Evolutionary conservation across 2,888 invertebrate genomes (phyloP).

Genomic region (Norana najaformis): DNA sequence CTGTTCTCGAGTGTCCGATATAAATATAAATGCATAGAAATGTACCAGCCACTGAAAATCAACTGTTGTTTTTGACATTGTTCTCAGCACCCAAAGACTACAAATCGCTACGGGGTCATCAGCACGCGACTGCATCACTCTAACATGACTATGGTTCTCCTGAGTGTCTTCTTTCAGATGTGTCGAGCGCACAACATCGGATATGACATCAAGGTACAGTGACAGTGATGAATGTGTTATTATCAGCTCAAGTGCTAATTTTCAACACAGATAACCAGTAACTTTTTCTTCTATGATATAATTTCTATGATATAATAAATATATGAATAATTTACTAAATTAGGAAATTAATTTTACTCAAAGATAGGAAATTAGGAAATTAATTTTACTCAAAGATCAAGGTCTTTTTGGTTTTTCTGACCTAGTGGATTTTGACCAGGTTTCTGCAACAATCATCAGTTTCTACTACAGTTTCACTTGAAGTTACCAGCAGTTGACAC

Average conservation of each 20-base stretch:
- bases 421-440: too few species aligned
- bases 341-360: too few species aligned
- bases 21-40: neutral
- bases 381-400: too few species aligned
- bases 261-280: too few species aligned
- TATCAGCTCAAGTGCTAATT: too few species aligned
- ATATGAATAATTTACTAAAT: too few species aligned
- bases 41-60: neutral
- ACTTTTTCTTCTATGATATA: too few species aligned
- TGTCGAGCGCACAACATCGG: conserved; percentile 63
- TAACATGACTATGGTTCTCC: conserved; percentile 62
- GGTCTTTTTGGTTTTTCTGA: too few species aligned
- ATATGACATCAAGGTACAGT: conserved; percentile 61
- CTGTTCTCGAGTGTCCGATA: neutral
- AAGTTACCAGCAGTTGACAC: too few species aligned
- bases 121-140: conserved; percentile 59
- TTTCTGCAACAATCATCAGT: too few species aligned
- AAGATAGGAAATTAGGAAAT: neutral
- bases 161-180: conserved; percentile 64
- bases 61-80: neutral
- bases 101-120: conserved; percentile 58
- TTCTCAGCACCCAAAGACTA: conserved; percentile 46
- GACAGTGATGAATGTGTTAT: neutral
- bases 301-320: too few species aligned
- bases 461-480: too few species aligned